Evolutionary conservation across 2,888 invertebrate species (phyloP), one percentile per base, ranked within the genome.

Genomic region (Lasioglossum vierecki): DNA sequence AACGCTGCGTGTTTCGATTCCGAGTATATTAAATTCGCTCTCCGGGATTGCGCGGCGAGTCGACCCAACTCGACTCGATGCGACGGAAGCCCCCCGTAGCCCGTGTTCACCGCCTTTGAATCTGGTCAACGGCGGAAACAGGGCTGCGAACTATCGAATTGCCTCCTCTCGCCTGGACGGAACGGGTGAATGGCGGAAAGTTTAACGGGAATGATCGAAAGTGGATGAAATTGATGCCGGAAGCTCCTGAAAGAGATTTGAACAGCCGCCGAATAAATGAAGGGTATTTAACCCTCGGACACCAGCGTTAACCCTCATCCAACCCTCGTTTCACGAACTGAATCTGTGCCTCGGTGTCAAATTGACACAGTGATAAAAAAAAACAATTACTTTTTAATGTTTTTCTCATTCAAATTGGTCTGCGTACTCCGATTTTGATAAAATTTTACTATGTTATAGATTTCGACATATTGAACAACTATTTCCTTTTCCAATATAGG

Each of bases 21-120:
- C 39, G 18, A 60, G 68, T 71, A 49, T 82, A 82, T 82, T 80
- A 57, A 75, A 80, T 80, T 75, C 60, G 71, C 22, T 39, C 11
- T 70, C 22, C 26, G 26, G 13, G 26, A 26, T 60, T 26, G 60
- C 60, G 4, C 13, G 49, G 22, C 49, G 49, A 49, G 49, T 22
- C 49, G 18, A 49, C 49, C 2, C 49, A 22, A 5, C 49, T 4
- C 49, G 49, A 49, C 49, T 18, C 49, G 49, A 18, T 8, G 22
- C 53, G 22, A 53, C 53, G 22, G 53, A 53, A 53, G 53, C 22
- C 53, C 49, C 22, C 9, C 22, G 53, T 8, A 53, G 9, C 53
- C 9, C 22, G n/a, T 53, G 18, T 18, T 66, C 66, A 18, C 5
- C 66, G 66, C 30, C 66, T 66, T 66, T 66, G 66, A 35, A 66